Conservation (phyloP, 2,113 vertebrate species). For the Rhinolophus sinicus region DNA sequence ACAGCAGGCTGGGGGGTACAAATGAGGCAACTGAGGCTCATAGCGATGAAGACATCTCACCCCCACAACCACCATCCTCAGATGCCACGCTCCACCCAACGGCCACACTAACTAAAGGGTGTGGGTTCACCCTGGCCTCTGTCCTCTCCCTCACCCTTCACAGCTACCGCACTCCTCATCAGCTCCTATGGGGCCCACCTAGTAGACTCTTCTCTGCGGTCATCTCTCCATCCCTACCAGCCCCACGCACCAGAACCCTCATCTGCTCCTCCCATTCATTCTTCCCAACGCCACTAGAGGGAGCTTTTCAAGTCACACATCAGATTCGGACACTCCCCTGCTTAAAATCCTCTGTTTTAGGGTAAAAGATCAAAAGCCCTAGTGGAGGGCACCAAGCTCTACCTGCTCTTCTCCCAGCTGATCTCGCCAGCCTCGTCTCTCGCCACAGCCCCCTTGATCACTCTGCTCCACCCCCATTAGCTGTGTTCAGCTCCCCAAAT, state of each 20-base stretch:
- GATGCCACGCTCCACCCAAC: fast-evolving
- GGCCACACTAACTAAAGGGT: neutral
- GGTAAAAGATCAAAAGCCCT: neutral
- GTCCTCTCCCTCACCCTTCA: neutral
- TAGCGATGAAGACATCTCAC: neutral
- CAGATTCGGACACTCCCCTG: neutral
- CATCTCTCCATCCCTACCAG: neutral
- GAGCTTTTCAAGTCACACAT: neutral
- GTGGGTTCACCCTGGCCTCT: no score
- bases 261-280: neutral
- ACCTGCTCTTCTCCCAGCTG: neutral
- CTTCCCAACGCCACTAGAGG: slow-evolving; percentile 7
- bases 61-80: no score
- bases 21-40: neutral
- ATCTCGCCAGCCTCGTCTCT: neutral
- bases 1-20: neutral
- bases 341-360: neutral
- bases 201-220: neutral
- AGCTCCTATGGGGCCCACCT: neutral
- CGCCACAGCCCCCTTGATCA: neutral
- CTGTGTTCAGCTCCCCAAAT: neutral
- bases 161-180: neutral
- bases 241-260: neutral
- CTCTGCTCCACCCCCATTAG: no score
- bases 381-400: neutral